phyloP scores from a whole-genome alignment of 2,888 invertebrate species.

The Cyclophora punctaria region DNA sequence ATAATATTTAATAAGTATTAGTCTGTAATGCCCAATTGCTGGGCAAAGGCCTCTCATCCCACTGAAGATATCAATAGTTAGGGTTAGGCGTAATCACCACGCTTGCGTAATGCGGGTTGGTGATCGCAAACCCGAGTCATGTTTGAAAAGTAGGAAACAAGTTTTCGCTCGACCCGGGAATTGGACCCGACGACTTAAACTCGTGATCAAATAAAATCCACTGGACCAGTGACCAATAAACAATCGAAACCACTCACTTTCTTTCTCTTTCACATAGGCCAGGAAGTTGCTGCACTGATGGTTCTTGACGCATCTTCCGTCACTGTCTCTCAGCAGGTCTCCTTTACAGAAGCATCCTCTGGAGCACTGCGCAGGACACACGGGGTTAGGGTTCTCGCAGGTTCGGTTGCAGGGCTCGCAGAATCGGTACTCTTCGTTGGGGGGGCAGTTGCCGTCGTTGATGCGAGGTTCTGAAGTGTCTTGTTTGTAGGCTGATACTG shows the following conservation, averaged over 20 bases:
- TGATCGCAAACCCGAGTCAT: no score
- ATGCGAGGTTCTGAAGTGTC: slow-evolving; percentile 45
- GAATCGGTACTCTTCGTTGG: slow-evolving; percentile 45
- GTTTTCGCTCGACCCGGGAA: no score
- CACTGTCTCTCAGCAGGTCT: slow-evolving; percentile 32
- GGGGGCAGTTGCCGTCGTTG: slow-evolving; percentile 31
- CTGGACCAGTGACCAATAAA: no score
- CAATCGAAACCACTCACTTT: slow-evolving; percentile 7
- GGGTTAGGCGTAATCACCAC: no score
- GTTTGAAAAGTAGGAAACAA: no score
- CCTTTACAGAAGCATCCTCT: slow-evolving; percentile 52
- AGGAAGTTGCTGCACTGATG: slow-evolving; percentile 32
- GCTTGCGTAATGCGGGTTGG: no score
- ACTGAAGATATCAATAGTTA: no score
- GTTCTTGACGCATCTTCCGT: slow-evolving; percentile 38
- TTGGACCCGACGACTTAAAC: no score
- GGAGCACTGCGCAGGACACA: slow-evolving; percentile 51
- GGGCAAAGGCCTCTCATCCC: no score
- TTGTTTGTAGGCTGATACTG: slow-evolving; percentile 26
- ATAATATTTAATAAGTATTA: no score
- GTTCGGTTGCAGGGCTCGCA: slow-evolving; percentile 47
- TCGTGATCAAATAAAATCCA: neutral
- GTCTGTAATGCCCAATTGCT: no score
- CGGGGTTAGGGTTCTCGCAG: slow-evolving; percentile 46
- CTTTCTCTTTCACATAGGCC: slow-evolving; percentile 11